Percentiles rank a stretch among this genome's conserved stretches.
Evolutionary conservation across 2,797 vertebrate species (phyloP).

Genomic region (Octomys mimax): DNA sequence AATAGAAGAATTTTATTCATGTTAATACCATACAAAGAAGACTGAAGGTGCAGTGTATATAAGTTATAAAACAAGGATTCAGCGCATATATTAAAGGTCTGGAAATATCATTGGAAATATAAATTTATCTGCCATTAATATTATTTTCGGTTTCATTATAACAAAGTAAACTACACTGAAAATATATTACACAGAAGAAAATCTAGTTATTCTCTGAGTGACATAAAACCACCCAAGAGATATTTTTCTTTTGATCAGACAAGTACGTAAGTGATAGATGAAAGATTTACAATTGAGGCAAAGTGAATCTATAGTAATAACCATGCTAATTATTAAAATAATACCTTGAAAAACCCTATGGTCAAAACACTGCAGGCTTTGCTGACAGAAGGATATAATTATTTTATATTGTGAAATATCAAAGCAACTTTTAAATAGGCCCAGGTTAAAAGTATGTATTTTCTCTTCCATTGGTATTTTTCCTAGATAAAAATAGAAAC

Average conservation of each 20-base stretch:
- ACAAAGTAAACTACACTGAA: not conserved
- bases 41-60: not conserved
- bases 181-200: not conserved
- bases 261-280: slow-evolving; percentile 5
- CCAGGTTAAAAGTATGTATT: not conserved
- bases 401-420: not conserved
- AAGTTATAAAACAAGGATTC: not conserved
- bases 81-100: not conserved
- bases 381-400: not conserved
- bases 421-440: not conserved
- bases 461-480: not conserved
- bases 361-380: slow-evolving; percentile 14
- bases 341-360: slow-evolving; percentile 39
- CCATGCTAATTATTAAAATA: not conserved
- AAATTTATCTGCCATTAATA: not conserved
- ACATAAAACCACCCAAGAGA: not conserved
- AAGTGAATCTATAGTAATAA: not conserved
- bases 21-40: not conserved
- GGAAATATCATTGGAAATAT: not conserved
- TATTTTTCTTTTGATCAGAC: slow-evolving; percentile 30
- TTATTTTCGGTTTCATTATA: not conserved
- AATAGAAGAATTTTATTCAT: not conserved
- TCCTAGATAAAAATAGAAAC: not conserved
- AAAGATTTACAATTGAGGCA: not conserved
- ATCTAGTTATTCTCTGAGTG: not conserved